Conservation (phyloP, 2,888 invertebrate species). For the Hemaris fuciformis region DNA sequence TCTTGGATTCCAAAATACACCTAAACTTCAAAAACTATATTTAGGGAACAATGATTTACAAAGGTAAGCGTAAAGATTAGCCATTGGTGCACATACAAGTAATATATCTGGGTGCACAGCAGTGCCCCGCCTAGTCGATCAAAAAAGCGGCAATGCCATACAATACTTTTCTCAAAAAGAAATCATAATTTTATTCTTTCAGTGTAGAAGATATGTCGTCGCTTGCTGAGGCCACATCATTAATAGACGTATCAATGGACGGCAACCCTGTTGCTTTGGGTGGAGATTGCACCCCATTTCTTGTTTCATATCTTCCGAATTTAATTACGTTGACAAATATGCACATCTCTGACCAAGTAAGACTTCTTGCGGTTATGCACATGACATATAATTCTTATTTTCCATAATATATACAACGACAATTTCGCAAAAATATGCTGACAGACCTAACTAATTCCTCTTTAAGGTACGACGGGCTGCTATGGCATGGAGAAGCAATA, state of each 20-base stretch:
- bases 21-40: slow-evolving; percentile 89
- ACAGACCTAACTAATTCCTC: not conserved
- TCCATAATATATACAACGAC: no score
- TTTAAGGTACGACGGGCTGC: slow-evolving; percentile 85
- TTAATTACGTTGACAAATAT: slow-evolving; percentile 87
- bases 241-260: slow-evolving; percentile 92
- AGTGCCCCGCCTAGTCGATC: no score
- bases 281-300: slow-evolving; percentile 91
- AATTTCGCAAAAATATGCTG: not conserved
- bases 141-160: not conserved
- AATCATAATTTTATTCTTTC: slow-evolving; percentile 30
- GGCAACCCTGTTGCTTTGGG: slow-evolving; percentile 91
- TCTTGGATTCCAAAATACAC: slow-evolving; percentile 89
- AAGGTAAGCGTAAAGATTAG: slow-evolving; percentile 51
- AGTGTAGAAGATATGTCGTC: slow-evolving; percentile 94
- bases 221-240: slow-evolving; percentile 87
- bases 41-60: slow-evolving; percentile 90
- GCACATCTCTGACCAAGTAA: slow-evolving; percentile 88
- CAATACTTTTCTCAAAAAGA: not conserved
- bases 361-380: not conserved
- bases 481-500: slow-evolving; percentile 89
- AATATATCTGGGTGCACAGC: no score
- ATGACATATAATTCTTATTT: no score
- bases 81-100: no score
- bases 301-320: slow-evolving; percentile 90